These are phyloP conservation scores for Himalopsyche japonica DNA, from an alignment of 2,888 invertebrate species.

Conservation along the genomic window DNA sequence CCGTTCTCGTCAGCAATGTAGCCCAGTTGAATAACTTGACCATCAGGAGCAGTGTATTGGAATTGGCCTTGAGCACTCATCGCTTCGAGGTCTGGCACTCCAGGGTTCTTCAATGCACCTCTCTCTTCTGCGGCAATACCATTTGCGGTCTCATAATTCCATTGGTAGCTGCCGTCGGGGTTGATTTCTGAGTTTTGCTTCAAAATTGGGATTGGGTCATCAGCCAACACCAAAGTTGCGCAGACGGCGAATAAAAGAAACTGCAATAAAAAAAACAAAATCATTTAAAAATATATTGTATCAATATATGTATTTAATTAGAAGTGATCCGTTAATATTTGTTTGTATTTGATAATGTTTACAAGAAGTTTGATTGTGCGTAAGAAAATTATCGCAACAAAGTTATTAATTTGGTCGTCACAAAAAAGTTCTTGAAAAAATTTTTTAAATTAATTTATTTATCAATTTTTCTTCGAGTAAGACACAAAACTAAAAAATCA, in stretches of 20 bases:
- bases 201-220: constrained; percentile 57
- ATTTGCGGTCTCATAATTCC: constrained; percentile 66
- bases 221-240: constrained; percentile 47
- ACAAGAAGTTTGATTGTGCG: no score
- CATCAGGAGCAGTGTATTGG: constrained; percentile 67
- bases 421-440: no score
- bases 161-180: constrained; percentile 65
- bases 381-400: no score
- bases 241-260: constrained; percentile 51
- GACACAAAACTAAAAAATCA: no score
- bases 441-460: no score
- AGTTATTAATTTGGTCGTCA: no score
- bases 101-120: constrained; percentile 58
- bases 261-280: constrained; percentile 52
- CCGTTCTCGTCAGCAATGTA: constrained; percentile 74
- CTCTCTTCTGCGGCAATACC: constrained; percentile 63
- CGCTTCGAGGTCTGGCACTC: constrained; percentile 45
- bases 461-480: no score
- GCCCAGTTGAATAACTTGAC: constrained; percentile 60
- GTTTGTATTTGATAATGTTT: no score
- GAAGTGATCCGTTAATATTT: no score
- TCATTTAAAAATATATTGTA: no score
- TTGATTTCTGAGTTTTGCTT: constrained; percentile 58
- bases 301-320: no score
- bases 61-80: constrained; percentile 64